A percentile compares a stretch with the other conserved stretches of the same genome.
Conservation (phyloP, 30 jellyfish, hydroid and myxozoan species). For the Cassiopea xamachana region DNA sequence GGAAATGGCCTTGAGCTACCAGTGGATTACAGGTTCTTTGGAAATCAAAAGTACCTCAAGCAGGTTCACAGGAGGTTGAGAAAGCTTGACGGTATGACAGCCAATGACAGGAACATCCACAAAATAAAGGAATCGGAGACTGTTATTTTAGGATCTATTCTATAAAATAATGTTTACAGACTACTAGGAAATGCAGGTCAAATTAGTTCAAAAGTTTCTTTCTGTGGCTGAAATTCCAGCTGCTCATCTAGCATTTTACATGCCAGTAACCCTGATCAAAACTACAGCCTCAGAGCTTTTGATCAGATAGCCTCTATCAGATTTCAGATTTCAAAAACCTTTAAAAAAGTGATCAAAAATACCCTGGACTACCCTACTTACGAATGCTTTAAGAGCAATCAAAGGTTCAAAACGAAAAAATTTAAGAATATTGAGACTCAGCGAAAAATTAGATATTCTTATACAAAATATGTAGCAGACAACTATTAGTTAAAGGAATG, state of each 20-base stretch:
- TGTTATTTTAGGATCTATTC: slow-evolving; percentile 9
- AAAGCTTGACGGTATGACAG: neutral
- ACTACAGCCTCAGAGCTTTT: neutral
- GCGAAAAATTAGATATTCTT: too few species aligned
- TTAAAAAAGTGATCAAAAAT: too few species aligned
- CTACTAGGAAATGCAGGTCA: neutral
- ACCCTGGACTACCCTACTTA: too few species aligned
- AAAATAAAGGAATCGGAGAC: slow-evolving; percentile 28
- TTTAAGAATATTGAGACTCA: too few species aligned
- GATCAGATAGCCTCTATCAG: neutral
- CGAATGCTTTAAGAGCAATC: too few species aligned
- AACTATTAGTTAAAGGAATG: neutral
- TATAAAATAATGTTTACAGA: neutral
- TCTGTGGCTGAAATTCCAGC: neutral
- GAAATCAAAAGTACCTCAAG: slow-evolving; percentile 31
- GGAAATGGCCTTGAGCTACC: neutral
- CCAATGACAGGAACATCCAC: slow-evolving; percentile 27
- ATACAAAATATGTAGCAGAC: too few species aligned
- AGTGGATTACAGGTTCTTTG: slow-evolving; percentile 10
- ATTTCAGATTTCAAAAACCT: neutral
- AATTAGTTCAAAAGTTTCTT: neutral
- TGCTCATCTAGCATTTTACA: neutral
- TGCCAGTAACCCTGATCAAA: neutral
- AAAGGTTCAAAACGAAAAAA: too few species aligned
- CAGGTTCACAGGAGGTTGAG: slow-evolving; percentile 48